phyloP scores from a whole-genome alignment of 2,113 vertebrate genomes.

The Heteronetta atricapilla region DNA sequence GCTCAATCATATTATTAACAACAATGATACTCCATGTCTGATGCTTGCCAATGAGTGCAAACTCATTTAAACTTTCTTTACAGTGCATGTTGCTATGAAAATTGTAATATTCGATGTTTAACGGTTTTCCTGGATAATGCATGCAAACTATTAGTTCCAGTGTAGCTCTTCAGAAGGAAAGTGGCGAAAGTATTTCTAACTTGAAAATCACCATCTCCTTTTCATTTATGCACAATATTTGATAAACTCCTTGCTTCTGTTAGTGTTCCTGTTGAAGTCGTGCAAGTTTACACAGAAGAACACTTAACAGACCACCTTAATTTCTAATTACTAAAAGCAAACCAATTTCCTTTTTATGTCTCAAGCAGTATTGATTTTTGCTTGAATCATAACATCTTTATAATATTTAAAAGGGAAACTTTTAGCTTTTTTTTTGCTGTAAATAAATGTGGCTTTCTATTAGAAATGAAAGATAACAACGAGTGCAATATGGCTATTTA shows the following conservation, averaged over 20 bases:
- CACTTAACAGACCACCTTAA: not conserved
- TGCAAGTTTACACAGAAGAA: not conserved
- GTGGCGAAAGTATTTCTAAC: not conserved
- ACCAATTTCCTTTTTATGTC: not conserved
- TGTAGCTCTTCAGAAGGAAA: not conserved
- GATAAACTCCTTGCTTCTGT: not conserved
- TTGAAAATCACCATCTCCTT: not conserved
- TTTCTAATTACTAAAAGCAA: not conserved
- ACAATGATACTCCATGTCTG: not conserved
- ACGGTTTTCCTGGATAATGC: not conserved
- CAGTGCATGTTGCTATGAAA: not conserved
- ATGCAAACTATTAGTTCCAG: not conserved
- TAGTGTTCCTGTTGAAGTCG: not conserved
- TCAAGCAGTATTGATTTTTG: not conserved
- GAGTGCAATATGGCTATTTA: not conserved
- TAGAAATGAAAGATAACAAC: conserved; percentile 1
- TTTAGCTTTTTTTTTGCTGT: not conserved
- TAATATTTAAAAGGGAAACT: not conserved
- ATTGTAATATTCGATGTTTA: not conserved
- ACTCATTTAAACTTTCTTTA: not conserved
- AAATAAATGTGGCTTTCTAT: not conserved
- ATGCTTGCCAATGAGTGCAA: not conserved
- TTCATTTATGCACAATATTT: not conserved
- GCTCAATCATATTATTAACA: not conserved
- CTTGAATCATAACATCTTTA: not conserved